phyloP scores from a whole-genome alignment of 1,140 invertebrate genomes.

The Catajapyx aquilonaris region DNA sequence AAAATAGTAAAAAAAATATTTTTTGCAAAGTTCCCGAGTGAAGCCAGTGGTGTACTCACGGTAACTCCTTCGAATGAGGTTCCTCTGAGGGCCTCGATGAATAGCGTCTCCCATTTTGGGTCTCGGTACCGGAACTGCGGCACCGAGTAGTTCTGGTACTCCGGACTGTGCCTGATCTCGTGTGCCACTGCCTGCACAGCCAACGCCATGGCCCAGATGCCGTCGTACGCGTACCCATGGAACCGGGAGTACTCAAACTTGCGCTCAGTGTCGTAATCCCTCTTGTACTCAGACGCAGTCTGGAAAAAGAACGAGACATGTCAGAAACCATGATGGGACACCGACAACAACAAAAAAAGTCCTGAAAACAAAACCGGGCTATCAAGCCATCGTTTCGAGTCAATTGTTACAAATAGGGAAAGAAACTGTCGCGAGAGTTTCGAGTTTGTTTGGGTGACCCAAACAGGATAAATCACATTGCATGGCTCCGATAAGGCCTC shows the following conservation, averaged over 20 bases:
- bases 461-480: too few species aligned
- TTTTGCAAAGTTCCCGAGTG: too few species aligned
- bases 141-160: conserved; percentile 50
- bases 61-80: conserved; percentile 88
- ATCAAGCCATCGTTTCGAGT: too few species aligned
- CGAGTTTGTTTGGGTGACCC: too few species aligned
- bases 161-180: conserved; percentile 31
- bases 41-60: conserved; percentile 30
- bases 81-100: conserved; percentile 66
- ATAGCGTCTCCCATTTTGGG: conserved; percentile 65
- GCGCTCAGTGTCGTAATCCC: conserved; percentile 57
- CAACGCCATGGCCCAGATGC: conserved; percentile 85
- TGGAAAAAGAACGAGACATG: conserved; percentile 21
- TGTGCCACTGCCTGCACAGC: conserved; percentile 72
- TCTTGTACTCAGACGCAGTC: conserved; percentile 71
- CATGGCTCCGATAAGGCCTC: too few species aligned
- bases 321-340: background rate
- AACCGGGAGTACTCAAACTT: conserved; percentile 74
- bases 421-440: too few species aligned
- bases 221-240: conserved; percentile 94
- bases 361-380: too few species aligned
- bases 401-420: too few species aligned
- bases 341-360: background rate
- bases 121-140: conserved; percentile 64
- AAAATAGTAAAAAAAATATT: conserved; percentile 12